Evolutionary conservation across 1,140 invertebrate genomes (phyloP).

Genomic region (Centruroides vittatus): DNA sequence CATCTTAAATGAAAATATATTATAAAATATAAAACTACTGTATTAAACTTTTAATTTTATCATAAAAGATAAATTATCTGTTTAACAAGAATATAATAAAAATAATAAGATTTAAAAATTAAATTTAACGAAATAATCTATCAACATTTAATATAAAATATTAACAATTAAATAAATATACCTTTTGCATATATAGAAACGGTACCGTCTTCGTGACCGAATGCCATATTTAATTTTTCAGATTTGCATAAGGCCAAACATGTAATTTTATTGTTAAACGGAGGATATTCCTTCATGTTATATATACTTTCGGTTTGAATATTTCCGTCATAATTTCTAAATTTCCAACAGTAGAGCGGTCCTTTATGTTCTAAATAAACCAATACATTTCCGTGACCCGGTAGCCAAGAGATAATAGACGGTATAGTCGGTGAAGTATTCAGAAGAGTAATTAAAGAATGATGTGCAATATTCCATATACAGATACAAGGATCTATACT

Average conservation of each 20-base stretch:
- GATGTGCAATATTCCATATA: conserved; percentile 28
- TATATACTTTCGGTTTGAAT: not conserved
- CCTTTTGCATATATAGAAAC: conserved; percentile 30
- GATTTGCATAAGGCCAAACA: conserved; percentile 28
- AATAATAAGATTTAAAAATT: no score
- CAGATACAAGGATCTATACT: conserved; percentile 27
- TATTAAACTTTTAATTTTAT: no score
- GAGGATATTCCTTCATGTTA: conserved; percentile 16
- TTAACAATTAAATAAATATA: conserved; percentile 6
- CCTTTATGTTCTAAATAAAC: conserved; percentile 24
- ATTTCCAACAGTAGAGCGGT: conserved; percentile 27
- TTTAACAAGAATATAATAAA: no score
- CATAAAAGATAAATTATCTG: no score
- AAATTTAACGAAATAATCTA: no score
- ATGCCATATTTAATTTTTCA: conserved; percentile 23
- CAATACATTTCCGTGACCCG: conserved; percentile 21
- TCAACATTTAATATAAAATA: no score
- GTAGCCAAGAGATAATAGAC: conserved; percentile 25
- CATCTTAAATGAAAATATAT: no score
- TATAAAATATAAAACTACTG: no score
- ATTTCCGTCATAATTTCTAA: not conserved
- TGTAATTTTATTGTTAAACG: conserved; percentile 12
- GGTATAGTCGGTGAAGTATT: conserved; percentile 21
- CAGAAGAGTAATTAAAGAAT: conserved; percentile 22
- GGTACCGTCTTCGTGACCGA: conserved; percentile 32